phyloP scores from a whole-genome alignment of 1,140 invertebrate species.

The Maniola jurtina region DNA sequence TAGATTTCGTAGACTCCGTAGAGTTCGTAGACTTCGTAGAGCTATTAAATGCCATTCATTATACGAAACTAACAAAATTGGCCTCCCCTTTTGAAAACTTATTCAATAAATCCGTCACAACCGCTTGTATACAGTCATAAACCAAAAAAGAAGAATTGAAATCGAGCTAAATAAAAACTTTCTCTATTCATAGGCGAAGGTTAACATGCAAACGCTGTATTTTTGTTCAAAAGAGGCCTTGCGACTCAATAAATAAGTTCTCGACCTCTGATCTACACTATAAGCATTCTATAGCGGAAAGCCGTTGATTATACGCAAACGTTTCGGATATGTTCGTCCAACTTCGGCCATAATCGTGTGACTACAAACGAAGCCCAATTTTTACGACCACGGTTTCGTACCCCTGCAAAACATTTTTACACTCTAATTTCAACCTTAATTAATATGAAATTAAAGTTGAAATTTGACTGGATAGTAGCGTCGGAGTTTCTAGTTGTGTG shows the following conservation, averaged over 20 bases:
- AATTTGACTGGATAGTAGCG: slow-evolving; percentile 22
- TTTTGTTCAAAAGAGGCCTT: slow-evolving; percentile 21
- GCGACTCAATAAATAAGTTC: slow-evolving; percentile 29
- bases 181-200: not conserved
- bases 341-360: slow-evolving; percentile 56
- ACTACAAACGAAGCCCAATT: slow-evolving; percentile 56
- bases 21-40: too few species aligned
- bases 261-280: slow-evolving; percentile 22
- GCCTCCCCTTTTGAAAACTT: not conserved
- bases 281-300: slow-evolving; percentile 24
- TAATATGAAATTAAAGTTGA: slow-evolving; percentile 15
- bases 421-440: slow-evolving; percentile 20
- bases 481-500: slow-evolving; percentile 17
- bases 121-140: not conserved
- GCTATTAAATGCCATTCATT: not conserved
- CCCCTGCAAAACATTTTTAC: slow-evolving; percentile 25
- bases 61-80: not conserved
- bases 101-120: slow-evolving; percentile 1
- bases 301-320: slow-evolving; percentile 28
- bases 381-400: slow-evolving; percentile 54
- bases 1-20: too few species aligned
- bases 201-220: slow-evolving; percentile 20
- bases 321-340: slow-evolving; percentile 47
- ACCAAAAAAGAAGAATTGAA: slow-evolving; percentile 1
- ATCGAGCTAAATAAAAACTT: slow-evolving; percentile 12